Evolutionary conservation across 2,888 invertebrate genomes (phyloP).

Genomic region (Nephrotoma guestfalica): DNA sequence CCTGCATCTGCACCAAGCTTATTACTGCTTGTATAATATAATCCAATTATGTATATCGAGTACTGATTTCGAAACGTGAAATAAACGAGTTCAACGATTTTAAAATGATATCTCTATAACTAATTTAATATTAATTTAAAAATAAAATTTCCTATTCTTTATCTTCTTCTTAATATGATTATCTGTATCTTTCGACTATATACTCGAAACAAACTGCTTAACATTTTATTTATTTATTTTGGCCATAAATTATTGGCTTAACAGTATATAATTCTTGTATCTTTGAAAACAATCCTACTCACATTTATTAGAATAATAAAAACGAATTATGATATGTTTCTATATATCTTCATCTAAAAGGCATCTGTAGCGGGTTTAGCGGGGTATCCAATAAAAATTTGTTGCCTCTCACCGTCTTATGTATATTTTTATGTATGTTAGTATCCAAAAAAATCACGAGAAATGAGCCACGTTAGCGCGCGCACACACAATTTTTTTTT

Average conservation of each 20-base stretch:
- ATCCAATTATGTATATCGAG: background rate
- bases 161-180: background rate
- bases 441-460: background rate
- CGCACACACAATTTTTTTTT: background rate
- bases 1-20: background rate
- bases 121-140: background rate
- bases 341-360: background rate
- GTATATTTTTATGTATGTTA: background rate
- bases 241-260: background rate
- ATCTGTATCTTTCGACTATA: background rate
- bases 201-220: background rate
- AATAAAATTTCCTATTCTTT: background rate
- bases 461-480: background rate
- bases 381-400: background rate
- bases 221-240: background rate
- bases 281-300: background rate
- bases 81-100: background rate
- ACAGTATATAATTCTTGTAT: background rate
- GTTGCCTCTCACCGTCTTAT: background rate
- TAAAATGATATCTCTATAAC: background rate
- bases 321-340: background rate
- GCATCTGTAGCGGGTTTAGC: background rate
- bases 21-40: background rate
- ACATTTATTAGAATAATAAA: background rate
- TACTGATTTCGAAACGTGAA: background rate